These are phyloP conservation scores for Muscicapa adusta DNA, from an alignment of 2,113 vertebrate species.

Conservation along the genomic window DNA sequence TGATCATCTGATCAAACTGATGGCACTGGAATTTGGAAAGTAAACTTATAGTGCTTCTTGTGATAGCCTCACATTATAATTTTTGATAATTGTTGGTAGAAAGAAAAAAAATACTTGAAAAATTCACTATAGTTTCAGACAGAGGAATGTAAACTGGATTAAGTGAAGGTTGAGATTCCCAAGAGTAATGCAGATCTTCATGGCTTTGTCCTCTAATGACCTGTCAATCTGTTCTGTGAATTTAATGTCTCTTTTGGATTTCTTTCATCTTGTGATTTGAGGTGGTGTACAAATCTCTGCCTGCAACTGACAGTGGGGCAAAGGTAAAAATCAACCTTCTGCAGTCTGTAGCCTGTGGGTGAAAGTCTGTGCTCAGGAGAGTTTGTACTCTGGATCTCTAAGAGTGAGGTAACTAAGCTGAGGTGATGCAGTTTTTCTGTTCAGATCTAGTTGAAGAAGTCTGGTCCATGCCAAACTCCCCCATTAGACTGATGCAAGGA, in stretches of 20 bases:
- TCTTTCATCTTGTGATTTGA: background rate
- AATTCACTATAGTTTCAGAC: background rate
- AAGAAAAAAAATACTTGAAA: background rate
- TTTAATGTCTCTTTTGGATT: background rate
- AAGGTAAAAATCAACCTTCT: background rate
- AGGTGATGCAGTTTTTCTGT: background rate
- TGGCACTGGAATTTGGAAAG: background rate
- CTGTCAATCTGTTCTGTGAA: background rate
- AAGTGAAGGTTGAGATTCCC: background rate
- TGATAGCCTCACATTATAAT: background rate
- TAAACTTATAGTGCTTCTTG: background rate
- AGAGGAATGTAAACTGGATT: background rate
- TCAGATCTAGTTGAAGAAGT: background rate
- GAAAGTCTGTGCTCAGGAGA: background rate
- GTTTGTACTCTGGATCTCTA: background rate
- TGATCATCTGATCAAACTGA: background rate
- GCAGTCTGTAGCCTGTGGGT: background rate
- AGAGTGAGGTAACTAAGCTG: accelerated
- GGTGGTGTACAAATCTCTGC: background rate
- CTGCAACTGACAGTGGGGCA: background rate
- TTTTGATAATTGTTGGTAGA: background rate
- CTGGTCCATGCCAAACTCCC: background rate
- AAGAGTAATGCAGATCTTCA: background rate
- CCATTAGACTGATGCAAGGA: background rate
- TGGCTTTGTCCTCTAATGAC: background rate